Evolutionary conservation across 2,113 vertebrate genomes (phyloP).

Genomic region (Cepphus grylle): DNA sequence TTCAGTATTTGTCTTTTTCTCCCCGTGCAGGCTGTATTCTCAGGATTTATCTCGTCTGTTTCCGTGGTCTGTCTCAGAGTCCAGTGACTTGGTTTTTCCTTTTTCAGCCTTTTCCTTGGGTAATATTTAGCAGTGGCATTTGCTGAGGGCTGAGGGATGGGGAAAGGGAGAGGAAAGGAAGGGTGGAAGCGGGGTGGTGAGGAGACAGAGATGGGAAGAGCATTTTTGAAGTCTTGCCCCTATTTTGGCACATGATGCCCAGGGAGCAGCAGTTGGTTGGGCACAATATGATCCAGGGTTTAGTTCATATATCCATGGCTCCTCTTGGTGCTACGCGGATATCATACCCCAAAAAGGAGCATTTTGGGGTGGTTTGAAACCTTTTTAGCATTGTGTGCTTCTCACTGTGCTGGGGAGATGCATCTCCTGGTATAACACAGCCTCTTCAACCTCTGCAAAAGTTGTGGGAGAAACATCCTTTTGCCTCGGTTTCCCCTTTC

Average conservation of each 20-base stretch:
- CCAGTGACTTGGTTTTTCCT: slow-evolving; percentile 34
- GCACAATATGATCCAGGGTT: neutral
- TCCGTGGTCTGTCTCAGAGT: slow-evolving; percentile 28
- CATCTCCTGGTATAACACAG: neutral
- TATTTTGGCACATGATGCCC: neutral
- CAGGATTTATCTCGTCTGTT: slow-evolving; percentile 70
- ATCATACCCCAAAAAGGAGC: neutral
- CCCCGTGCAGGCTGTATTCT: slow-evolving; percentile 4
- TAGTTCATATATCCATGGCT: neutral
- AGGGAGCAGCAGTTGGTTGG: neutral
- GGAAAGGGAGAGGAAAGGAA: neutral
- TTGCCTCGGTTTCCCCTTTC: neutral
- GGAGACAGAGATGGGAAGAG: neutral
- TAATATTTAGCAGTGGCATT: neutral
- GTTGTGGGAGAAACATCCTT: neutral
- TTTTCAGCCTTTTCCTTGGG: slow-evolving; percentile 11
- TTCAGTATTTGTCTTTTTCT: slow-evolving; percentile 70
- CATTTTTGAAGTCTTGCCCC: neutral
- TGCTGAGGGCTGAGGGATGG: neutral
- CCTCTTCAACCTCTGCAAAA: neutral
- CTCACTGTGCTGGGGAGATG: neutral
- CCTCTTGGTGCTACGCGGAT: fast-evolving
- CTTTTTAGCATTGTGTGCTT: fast-evolving
- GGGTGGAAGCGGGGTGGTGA: neutral
- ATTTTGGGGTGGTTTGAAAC: neutral